These are phyloP conservation scores for Labeo catla DNA, from an alignment of 2,113 vertebrate genomes.

Conservation along the genomic window DNA sequence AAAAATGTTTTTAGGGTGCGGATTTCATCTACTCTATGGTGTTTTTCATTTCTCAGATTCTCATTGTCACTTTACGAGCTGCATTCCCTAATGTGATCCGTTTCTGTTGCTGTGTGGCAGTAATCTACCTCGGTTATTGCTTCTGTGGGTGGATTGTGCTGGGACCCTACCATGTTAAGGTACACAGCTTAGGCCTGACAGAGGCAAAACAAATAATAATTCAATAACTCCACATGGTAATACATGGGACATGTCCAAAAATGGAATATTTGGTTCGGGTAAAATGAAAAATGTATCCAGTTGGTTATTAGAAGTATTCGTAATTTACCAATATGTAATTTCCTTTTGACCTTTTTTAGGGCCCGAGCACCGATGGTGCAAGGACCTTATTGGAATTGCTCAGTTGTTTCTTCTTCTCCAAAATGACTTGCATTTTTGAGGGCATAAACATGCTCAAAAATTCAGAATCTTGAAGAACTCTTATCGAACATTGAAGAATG, in stretches of 20 bases:
- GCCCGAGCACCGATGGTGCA: too few species aligned
- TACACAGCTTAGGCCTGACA: slow-evolving; percentile 50
- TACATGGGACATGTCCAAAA: background rate
- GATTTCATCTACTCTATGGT: background rate
- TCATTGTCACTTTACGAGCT: slow-evolving; percentile 87
- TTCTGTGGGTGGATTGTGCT: slow-evolving; percentile 98
- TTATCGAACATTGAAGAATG: too few species aligned
- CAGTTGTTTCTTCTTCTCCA: too few species aligned
- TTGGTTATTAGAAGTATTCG: background rate
- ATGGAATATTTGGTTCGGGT: background rate
- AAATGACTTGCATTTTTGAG: too few species aligned
- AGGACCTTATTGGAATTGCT: too few species aligned
- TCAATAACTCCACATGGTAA: background rate
- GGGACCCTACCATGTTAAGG: slow-evolving; percentile 94
- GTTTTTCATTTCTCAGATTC: slow-evolving; percentile 77
- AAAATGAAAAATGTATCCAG: background rate
- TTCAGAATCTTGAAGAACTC: too few species aligned
- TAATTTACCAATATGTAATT: background rate
- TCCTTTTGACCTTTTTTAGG: background rate
- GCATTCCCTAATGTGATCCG: slow-evolving; percentile 93
- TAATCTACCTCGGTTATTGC: slow-evolving; percentile 96
- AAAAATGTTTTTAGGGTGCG: background rate
- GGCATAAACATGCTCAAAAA: too few species aligned
- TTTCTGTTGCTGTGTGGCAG: slow-evolving; percentile 93
- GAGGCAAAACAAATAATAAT: background rate